These are phyloP conservation scores for Aphidius gifuensis DNA, from an alignment of 1,140 invertebrate genomes.

Conservation along the genomic window DNA sequence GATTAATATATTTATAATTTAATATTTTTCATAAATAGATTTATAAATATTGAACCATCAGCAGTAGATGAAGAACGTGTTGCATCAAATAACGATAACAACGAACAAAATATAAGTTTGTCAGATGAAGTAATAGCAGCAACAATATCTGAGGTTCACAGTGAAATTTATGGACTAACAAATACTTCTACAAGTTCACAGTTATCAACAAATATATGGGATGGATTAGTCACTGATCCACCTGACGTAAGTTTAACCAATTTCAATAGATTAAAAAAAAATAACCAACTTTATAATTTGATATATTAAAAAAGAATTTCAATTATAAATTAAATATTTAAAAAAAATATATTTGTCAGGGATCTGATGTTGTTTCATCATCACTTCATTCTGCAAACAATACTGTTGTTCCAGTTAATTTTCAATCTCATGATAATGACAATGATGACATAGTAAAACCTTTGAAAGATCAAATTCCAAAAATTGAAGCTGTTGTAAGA, in stretches of 20 bases:
- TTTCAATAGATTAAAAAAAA: constrained; percentile 8
- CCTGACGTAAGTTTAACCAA: constrained; percentile 11
- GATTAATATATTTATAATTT: not conserved
- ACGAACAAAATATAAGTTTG: constrained; percentile 40
- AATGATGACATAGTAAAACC: constrained; percentile 40
- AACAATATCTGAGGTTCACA: constrained; percentile 29
- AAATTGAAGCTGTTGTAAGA: constrained; percentile 52
- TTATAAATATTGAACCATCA: constrained; percentile 70
- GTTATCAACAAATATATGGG: constrained; percentile 45
- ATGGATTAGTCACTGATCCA: constrained; percentile 30
- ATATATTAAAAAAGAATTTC: not conserved
- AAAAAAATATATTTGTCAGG: not conserved
- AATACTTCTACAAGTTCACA: constrained; percentile 41
- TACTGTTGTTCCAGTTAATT: constrained; percentile 29
- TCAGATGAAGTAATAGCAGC: constrained; percentile 33
- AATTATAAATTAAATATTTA: no score
- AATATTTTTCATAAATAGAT: constrained; percentile 49
- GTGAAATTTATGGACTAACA: constrained; percentile 40
- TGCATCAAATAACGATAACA: constrained; percentile 40
- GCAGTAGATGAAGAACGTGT: constrained; percentile 56
- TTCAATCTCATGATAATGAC: constrained; percentile 29
- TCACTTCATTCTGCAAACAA: constrained; percentile 29
- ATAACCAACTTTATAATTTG: not conserved
- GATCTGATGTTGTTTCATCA: constrained; percentile 21
- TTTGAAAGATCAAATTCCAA: constrained; percentile 48